phyloP scores from a whole-genome alignment of 2,888 invertebrate species.

The Clanis bilineata region DNA sequence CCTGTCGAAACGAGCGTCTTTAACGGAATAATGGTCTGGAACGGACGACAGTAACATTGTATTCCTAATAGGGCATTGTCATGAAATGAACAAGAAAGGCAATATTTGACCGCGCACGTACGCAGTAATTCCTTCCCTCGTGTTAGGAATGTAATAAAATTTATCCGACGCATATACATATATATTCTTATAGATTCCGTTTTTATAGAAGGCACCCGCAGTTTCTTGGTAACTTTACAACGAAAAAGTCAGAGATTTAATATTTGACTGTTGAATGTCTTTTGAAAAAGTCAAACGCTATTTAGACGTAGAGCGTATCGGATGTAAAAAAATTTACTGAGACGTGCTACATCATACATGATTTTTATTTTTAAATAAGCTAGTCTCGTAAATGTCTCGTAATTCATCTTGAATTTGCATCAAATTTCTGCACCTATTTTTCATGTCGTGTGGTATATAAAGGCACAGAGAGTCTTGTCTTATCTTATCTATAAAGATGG shows the following conservation, averaged over 20 bases:
- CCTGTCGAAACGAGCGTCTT: constrained; percentile 39
- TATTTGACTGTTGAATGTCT: no score
- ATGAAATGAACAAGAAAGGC: constrained; percentile 50
- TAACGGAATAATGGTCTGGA: constrained; percentile 31
- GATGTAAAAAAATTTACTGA: no score
- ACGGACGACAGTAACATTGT: constrained; percentile 50
- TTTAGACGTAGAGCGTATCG: no score
- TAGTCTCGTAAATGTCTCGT: no score
- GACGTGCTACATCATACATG: no score
- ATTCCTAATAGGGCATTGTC: constrained; percentile 65
- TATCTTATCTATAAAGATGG: not conserved
- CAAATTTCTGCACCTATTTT: no score
- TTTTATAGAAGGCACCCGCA: not conserved
- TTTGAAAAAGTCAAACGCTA: no score
- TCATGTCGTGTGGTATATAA: no score
- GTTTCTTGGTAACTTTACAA: not conserved
- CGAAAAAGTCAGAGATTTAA: not conserved
- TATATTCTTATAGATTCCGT: not conserved
- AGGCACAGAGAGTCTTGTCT: not conserved
- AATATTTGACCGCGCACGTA: constrained; percentile 62
- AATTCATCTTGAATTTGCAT: no score
- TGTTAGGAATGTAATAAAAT: constrained; percentile 68
- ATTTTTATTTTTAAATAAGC: no score
- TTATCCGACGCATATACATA: constrained; percentile 44
- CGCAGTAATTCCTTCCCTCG: constrained; percentile 51